Conservation (phyloP, 2,888 invertebrate genomes). For the Pomacea canaliculata region DNA sequence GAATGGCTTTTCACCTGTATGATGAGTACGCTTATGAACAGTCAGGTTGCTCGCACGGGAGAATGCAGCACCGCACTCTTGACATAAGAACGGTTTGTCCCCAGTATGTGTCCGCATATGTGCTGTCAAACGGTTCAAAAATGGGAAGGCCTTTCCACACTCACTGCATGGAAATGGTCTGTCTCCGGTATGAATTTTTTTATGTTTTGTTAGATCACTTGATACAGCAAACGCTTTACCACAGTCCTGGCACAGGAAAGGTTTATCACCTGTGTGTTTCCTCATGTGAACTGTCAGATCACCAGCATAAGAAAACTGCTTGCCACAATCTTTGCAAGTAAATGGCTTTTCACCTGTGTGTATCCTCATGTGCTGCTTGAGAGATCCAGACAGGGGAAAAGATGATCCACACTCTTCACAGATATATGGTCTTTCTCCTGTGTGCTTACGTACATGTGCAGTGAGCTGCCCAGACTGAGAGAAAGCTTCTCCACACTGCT, state of each 20-base stretch:
- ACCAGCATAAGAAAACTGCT: constrained; percentile 7
- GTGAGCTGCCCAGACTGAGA: constrained; percentile 16
- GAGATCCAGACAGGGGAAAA: constrained; percentile 14
- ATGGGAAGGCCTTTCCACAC: constrained; percentile 13
- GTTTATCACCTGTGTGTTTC: constrained; percentile 6
- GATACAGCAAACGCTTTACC: constrained; percentile 20
- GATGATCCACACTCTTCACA: constrained; percentile 14
- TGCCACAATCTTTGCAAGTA: constrained; percentile 11
- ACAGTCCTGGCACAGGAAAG: constrained; percentile 22
- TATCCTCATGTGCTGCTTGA: constrained; percentile 17
- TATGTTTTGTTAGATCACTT: constrained; percentile 24
- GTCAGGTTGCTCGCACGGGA: constrained; percentile 20
- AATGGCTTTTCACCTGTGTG: constrained; percentile 21
- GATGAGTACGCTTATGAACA: constrained; percentile 17
- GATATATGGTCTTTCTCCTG: constrained; percentile 9
- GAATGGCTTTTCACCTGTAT: constrained; percentile 22
- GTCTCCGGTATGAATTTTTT: constrained; percentile 13
- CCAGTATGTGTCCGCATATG: constrained; percentile 23
- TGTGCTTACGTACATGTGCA: constrained; percentile 15
- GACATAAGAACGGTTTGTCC: constrained; percentile 15
- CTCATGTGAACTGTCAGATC: constrained; percentile 15
- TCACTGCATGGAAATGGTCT: constrained; percentile 8
- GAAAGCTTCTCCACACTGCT: constrained; percentile 7
- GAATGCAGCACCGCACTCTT: constrained; percentile 17
- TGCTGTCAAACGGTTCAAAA: constrained; percentile 15